Evolutionary conservation across 2,888 invertebrate species (phyloP).

Genomic region (Cerastoderma edule): DNA sequence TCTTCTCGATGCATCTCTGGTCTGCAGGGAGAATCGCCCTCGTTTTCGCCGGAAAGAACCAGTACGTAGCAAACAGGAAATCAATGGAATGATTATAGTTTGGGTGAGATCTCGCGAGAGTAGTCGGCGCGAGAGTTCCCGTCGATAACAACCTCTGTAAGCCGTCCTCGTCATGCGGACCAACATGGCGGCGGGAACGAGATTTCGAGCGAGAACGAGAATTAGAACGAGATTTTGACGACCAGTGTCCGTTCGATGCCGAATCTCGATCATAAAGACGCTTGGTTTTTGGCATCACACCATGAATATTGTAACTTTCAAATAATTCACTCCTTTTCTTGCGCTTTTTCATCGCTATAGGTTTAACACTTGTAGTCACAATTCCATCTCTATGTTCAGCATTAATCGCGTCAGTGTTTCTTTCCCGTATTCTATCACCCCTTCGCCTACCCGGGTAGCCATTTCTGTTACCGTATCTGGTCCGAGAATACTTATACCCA

Average conservation of each 20-base stretch:
- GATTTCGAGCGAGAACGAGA: slow-evolving; percentile 24
- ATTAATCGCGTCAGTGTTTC: slow-evolving; percentile 2
- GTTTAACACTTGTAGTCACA: slow-evolving; percentile 20
- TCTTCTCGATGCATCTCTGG: slow-evolving; percentile 88
- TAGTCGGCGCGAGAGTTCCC: slow-evolving; percentile 84
- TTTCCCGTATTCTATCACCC: slow-evolving; percentile 26
- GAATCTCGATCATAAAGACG: no score
- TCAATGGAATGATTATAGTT: slow-evolving; percentile 85
- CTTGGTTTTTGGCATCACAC: no score
- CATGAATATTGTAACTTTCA: no score
- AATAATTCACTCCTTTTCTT: not conserved
- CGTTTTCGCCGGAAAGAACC: slow-evolving; percentile 88
- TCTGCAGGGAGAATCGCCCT: slow-evolving; percentile 86
- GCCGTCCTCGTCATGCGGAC: slow-evolving; percentile 84
- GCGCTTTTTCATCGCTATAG: slow-evolving; percentile 41
- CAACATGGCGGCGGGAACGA: slow-evolving; percentile 81
- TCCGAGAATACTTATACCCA: slow-evolving; percentile 21
- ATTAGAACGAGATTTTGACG: no score
- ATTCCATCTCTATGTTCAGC: slow-evolving; percentile 6
- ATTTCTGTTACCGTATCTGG: slow-evolving; percentile 30
- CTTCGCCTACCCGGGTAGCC: slow-evolving; percentile 28
- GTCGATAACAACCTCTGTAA: slow-evolving; percentile 84
- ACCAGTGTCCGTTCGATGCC: no score
- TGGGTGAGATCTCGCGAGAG: slow-evolving; percentile 83
- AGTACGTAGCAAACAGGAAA: slow-evolving; percentile 90